phyloP scores from a whole-genome alignment of 1,140 invertebrate genomes.

The Akabosia matsudoensis region DNA sequence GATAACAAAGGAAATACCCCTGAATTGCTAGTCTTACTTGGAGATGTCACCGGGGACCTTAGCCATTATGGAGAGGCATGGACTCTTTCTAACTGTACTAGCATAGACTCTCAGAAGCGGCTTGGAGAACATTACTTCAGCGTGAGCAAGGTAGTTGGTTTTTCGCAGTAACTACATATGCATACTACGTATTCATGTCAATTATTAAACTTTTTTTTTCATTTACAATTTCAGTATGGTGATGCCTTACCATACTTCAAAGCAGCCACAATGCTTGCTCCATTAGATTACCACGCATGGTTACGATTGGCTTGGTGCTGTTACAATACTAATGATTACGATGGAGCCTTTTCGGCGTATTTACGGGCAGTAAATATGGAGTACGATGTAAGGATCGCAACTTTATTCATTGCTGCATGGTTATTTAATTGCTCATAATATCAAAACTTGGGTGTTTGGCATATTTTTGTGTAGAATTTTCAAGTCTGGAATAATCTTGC shows the following conservation, averaged over 20 bases:
- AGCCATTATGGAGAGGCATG: constrained; percentile 2
- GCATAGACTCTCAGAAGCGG: neutral
- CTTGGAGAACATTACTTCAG: neutral
- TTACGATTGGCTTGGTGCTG: neutral
- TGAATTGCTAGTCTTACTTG: neutral
- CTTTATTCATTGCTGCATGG: too few species aligned
- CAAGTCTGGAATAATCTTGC: constrained; percentile 6
- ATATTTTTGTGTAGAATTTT: neutral
- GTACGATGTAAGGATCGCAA: neutral
- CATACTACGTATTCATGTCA: neutral
- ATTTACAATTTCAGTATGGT: neutral
- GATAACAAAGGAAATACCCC: neutral
- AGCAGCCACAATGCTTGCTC: neutral
- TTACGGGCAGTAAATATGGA: neutral
- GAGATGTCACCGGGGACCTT: neutral
- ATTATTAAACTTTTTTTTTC: neutral
- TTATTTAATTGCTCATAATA: too few species aligned
- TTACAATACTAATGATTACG: neutral
- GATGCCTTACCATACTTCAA: neutral
- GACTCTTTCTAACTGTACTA: neutral
- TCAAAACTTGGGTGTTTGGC: too few species aligned
- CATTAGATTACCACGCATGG: constrained; percentile 1
- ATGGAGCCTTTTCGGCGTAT: neutral
- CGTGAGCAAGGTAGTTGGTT: neutral
- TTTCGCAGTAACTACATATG: neutral